Conservation (phyloP, 1,140 invertebrate genomes). For the Zaprionus camerounensis region DNA sequence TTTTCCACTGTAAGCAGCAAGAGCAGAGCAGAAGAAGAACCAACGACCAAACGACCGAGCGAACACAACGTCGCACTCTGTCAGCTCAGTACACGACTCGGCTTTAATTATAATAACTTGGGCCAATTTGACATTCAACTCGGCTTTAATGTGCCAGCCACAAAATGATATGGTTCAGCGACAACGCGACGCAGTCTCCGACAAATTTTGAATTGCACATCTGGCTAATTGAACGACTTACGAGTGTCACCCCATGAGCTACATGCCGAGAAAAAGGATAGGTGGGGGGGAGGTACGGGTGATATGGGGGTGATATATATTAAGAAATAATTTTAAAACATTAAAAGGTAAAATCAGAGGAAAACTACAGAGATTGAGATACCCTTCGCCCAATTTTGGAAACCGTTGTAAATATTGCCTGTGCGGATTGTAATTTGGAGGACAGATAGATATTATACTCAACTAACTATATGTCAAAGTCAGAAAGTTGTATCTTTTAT, state of each 20-base stretch:
- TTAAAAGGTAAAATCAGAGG: too few relatives aligned
- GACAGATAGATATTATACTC: too few relatives aligned
- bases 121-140: constrained; percentile 20
- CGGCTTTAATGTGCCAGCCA: constrained; percentile 49
- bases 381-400: too few relatives aligned
- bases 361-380: too few relatives aligned
- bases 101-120: constrained; percentile 55
- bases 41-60: neutral
- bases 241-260: constrained; percentile 12
- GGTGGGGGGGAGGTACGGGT: neutral
- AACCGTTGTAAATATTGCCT: too few relatives aligned
- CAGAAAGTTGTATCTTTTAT: too few relatives aligned
- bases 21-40: neutral
- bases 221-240: constrained; percentile 41
- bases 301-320: neutral
- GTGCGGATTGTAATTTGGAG: too few relatives aligned
- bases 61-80: constrained; percentile 40
- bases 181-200: neutral
- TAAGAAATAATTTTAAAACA: too few relatives aligned
- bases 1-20: constrained; percentile 42
- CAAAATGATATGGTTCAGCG: constrained; percentile 39
- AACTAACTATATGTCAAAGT: too few relatives aligned
- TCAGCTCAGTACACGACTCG: constrained; percentile 33
- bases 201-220: constrained; percentile 43
- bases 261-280: neutral